A percentile compares a stretch with the other conserved stretches of the same genome.
These are phyloP conservation scores for Anarsia innoxiella DNA, from an alignment of 2,888 invertebrate genomes.

Conservation along the genomic window DNA sequence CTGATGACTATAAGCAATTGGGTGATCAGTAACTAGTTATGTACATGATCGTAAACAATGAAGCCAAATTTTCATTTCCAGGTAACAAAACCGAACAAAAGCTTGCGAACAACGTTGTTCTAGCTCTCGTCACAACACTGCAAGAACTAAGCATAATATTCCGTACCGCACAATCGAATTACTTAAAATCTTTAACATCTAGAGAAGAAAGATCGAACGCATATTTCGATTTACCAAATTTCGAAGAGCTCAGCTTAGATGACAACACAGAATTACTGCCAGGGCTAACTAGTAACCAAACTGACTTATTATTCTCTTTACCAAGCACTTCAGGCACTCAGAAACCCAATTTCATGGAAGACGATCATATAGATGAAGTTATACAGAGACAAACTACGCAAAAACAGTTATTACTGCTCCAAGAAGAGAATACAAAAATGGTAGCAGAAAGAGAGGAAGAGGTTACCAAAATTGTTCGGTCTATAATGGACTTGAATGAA, in stretches of 20 bases:
- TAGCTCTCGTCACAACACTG: slow-evolving; percentile 87
- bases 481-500: slow-evolving; percentile 94
- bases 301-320: slow-evolving; percentile 54
- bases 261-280: slow-evolving; percentile 57
- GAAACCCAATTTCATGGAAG: slow-evolving; percentile 48
- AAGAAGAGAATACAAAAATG: slow-evolving; percentile 87
- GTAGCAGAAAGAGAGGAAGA: slow-evolving; percentile 88
- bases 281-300: slow-evolving; percentile 58
- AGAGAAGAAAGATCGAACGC: slow-evolving; percentile 93
- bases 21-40: too few relatives aligned
- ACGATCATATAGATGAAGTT: slow-evolving; percentile 73
- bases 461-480: slow-evolving; percentile 92
- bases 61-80: too few relatives aligned
- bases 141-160: slow-evolving; percentile 92
- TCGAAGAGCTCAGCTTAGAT: slow-evolving; percentile 74
- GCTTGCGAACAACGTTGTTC: slow-evolving; percentile 88
- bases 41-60: too few relatives aligned
- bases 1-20: too few relatives aligned
- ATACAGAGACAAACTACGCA: slow-evolving; percentile 75
- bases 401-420: slow-evolving; percentile 85
- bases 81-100: slow-evolving; percentile 82
- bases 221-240: slow-evolving; percentile 85
- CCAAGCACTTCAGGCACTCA: slow-evolving; percentile 60
- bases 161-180: slow-evolving; percentile 88
- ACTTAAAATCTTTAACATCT: slow-evolving; percentile 90